Base-by-base conservation (phyloP, 2,888 invertebrate species). In the Sphinx pinastri region DNA sequence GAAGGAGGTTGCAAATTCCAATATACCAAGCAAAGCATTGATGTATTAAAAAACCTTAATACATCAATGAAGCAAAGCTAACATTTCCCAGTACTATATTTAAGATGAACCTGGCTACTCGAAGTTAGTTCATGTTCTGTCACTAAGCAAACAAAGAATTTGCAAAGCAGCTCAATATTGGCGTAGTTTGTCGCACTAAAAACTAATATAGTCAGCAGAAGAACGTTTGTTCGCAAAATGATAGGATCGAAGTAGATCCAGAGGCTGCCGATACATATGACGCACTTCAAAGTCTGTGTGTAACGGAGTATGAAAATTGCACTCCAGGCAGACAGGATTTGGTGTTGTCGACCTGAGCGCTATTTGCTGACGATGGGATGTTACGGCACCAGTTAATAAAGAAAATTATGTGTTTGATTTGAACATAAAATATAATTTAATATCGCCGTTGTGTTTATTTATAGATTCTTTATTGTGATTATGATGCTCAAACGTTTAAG, bases 301-400 rank as follows among this genome's bases (percentile, higher is more conserved):
- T 67, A 67, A 38, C 58, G n/a, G 16, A 70, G 67, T 70, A 67
- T 67, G 58, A 70, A 70, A 70, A 70, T 57, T 70, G 57, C 67
- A 51, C n/a, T 49, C 49, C 47, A 16, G 31, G 68, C 31, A 68
- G 13, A 55, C 25, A 45, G 12, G 55, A 68, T 45, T 55, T 12
- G 47, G 16, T 54, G 8, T 16, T 47, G 47, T 45, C 60, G 47
- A n/a, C 58, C 58, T 38, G 58, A 58, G 31, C 12, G 57, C 12
- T 57, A 25, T 57, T 19, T 19, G 57, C 19, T 5, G 19, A 57
- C 25, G 57, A 57, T 10, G 57, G 12, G 19, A 57, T 57, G 19
- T 57, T 31, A 12, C 13, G 3, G 3, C 25, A 12, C 6, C n/a
- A 6, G 11, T 16, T 19, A 55, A 2, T 11, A 0, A 11, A 19